Evolutionary conservation across 2,113 vertebrate genomes (phyloP).

Genomic region (Tachysurus fulvidraco): DNA sequence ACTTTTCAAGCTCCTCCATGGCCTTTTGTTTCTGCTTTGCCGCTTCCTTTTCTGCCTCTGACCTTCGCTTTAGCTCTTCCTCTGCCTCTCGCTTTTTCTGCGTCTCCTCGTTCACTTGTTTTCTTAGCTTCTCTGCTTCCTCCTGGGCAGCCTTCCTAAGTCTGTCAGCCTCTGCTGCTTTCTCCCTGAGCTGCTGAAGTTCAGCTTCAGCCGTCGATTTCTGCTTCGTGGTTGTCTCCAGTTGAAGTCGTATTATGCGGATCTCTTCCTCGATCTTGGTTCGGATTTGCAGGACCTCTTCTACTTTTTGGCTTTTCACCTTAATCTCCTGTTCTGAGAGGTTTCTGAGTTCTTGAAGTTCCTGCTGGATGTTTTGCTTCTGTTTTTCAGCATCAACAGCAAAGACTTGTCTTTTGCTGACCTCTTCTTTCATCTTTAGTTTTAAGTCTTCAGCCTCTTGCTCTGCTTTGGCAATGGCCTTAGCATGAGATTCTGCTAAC

Average conservation of each 20-base stretch:
- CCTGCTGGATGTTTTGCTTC: constrained; percentile 92
- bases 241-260: constrained; percentile 84
- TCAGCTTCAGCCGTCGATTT: constrained; percentile 79
- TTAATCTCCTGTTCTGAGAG: constrained; percentile 88
- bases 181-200: constrained; percentile 77
- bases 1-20: constrained; percentile 81
- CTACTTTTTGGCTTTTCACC: constrained; percentile 82
- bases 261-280: constrained; percentile 92
- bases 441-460: constrained; percentile 85
- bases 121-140: constrained; percentile 87
- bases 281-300: constrained; percentile 83
- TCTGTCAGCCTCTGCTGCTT: constrained; percentile 82
- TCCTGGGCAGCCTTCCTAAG: constrained; percentile 86
- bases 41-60: constrained; percentile 86
- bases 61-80: constrained; percentile 85
- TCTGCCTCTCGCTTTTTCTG: constrained; percentile 91
- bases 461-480: constrained; percentile 88
- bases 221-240: constrained; percentile 82
- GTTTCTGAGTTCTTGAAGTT: constrained; percentile 85
- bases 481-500: constrained; percentile 87
- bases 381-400: constrained; percentile 87
- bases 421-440: constrained; percentile 88
- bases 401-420: constrained; percentile 81
- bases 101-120: constrained; percentile 88
- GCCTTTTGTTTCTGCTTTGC: constrained; percentile 89